Base-by-base conservation (phyloP, 2,113 vertebrate species). In the Odocoileus virginianus region DNA sequence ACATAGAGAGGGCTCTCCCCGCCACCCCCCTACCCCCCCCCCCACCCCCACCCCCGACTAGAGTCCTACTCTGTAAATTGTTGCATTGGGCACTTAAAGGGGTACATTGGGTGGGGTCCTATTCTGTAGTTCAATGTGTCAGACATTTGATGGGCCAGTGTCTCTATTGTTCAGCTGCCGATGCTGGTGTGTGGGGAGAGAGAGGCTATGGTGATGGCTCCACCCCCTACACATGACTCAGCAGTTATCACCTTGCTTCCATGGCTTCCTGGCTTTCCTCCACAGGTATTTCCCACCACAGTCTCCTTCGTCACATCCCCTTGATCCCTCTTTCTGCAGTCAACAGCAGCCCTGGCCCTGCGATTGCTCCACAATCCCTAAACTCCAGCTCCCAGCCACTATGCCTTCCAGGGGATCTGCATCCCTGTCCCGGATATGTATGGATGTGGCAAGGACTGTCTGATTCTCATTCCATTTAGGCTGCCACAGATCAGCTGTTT, bases 31-130 rank as follows among this genome's bases (percentile, higher is more conserved):
- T 6, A 7, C 43, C 45, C 45, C 45, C 45, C 7, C 6, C 43
- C 43, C 45, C 7, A 1, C 43, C 43, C 43, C 43, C 43, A 6
- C 43, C 17, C 33, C 7, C 9, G 1, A n/a, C n/a, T 71, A 19
- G n/a, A 71, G n/a, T 40, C n/a, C 67, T 71, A 71, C 21, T 71
- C 67, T 71, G n/a, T 71, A 71, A 21, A 71, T 23, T 71, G n/a
- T 19, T 2, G 5, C n/a, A 40, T 71, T 0, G 0, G 19, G 19
- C 10, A 40, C 5, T 3, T 40, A 40, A 36, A 71, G 67, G 67
- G 36, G 67, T n/a, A 71, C n/a, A 36, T 9, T 71, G n/a, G 19
- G 67, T 71, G 67, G 10, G n/a, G 67, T 40, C n/a, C n/a, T 40
- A 19, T 19, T 40, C 19, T 71, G 19, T 6, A 23, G 19, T 71